phyloP scores from a whole-genome alignment of 2,797 vertebrate species.

The Stomatorhinus walkeri region DNA sequence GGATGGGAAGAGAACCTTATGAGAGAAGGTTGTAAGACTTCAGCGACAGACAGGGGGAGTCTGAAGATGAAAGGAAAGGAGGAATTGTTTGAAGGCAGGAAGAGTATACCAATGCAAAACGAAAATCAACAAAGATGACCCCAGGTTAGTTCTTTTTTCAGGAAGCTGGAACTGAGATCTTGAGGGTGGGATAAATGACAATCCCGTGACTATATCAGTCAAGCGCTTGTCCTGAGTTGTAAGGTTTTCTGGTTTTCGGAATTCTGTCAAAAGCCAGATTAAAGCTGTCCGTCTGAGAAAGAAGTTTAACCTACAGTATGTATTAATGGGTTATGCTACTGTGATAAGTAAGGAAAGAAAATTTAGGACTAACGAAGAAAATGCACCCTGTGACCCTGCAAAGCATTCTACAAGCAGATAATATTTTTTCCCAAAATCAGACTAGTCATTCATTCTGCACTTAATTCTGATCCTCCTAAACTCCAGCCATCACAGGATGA shows the following conservation, averaged over 20 bases:
- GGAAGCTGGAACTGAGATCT: neutral
- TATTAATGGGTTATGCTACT: neutral
- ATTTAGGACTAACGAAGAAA: neutral
- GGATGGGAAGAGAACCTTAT: neutral
- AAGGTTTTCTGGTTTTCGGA: neutral
- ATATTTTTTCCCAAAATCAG: neutral
- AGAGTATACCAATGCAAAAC: neutral
- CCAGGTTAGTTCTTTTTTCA: neutral
- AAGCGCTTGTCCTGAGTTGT: neutral
- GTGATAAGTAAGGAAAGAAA: neutral
- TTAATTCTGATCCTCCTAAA: neutral
- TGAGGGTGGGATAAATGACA: neutral
- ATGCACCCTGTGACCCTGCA: neutral
- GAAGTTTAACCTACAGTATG: neutral
- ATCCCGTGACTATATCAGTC: neutral
- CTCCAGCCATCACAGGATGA: neutral
- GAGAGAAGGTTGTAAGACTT: neutral
- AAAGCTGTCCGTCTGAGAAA: neutral
- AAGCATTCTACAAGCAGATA: neutral
- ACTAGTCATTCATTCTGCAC: neutral
- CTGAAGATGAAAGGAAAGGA: neutral
- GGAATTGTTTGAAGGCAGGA: conserved; percentile 1
- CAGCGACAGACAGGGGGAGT: neutral
- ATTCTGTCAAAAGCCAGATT: neutral
- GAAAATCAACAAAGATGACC: neutral